These are phyloP conservation scores for Remorina albescens DNA, from an alignment of 2,797 vertebrate genomes.

Conservation along the genomic window DNA sequence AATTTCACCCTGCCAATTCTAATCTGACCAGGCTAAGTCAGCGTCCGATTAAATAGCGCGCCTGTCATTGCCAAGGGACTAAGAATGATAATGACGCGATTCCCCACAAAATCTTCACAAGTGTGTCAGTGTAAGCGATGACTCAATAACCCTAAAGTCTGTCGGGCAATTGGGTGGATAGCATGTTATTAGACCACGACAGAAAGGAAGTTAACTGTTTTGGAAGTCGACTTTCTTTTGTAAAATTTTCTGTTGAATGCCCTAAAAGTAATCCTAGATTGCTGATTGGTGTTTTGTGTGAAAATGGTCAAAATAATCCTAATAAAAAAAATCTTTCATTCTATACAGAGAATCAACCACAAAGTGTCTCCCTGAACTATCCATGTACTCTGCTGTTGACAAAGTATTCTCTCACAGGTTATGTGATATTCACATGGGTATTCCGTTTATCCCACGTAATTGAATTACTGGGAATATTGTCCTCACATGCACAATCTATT, in stretches of 20 bases:
- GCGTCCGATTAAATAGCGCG: slow-evolving; percentile 52
- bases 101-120: slow-evolving; percentile 12
- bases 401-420: background rate
- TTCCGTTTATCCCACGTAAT: background rate
- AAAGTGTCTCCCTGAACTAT: background rate
- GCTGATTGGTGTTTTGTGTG: background rate
- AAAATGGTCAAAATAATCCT: background rate
- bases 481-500: background rate
- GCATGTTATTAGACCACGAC: background rate
- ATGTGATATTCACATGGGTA: background rate
- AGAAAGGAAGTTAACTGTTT: background rate
- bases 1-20: slow-evolving; percentile 46
- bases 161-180: slow-evolving; percentile 4
- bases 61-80: slow-evolving; percentile 29
- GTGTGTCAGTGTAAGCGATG: slow-evolving; percentile 13
- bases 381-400: background rate
- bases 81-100: slow-evolving; percentile 24
- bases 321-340: background rate
- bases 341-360: background rate
- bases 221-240: background rate
- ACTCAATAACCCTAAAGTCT: slow-evolving; percentile 17
- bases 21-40: slow-evolving; percentile 44
- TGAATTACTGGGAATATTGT: background rate
- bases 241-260: background rate
- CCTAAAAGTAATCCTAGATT: background rate